Conservation (phyloP, 2,888 invertebrate genomes). For the Sinhomidia bicolor region DNA sequence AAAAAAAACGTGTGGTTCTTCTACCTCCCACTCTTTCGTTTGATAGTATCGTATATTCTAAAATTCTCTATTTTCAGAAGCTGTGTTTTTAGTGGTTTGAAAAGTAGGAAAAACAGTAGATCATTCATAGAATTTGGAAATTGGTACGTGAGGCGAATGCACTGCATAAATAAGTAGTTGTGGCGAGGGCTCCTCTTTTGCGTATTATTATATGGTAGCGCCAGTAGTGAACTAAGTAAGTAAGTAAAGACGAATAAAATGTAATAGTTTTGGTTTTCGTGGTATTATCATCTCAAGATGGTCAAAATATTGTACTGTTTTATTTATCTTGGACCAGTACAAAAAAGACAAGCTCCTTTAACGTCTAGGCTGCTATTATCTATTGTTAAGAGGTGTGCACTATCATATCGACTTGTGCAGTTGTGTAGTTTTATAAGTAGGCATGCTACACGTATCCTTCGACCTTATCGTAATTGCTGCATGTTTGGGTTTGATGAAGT, state of each 20-base stretch:
- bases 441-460: too few relatives aligned
- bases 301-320: slow-evolving; percentile 42
- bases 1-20: neutral
- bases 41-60: neutral
- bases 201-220: too few relatives aligned
- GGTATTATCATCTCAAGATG: slow-evolving; percentile 49
- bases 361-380: neutral
- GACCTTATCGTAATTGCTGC: slow-evolving; percentile 20
- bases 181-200: slow-evolving; percentile 4
- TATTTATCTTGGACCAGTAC: neutral
- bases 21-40: neutral
- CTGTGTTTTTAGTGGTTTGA: neutral
- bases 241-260: slow-evolving; percentile 52
- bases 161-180: slow-evolving; percentile 56
- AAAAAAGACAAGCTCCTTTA: neutral
- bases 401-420: neutral
- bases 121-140: slow-evolving; percentile 60
- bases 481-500: slow-evolving; percentile 55
- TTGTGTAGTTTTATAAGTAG: too few relatives aligned
- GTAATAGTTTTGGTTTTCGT: slow-evolving; percentile 47
- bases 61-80: neutral
- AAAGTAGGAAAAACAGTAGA: slow-evolving; percentile 50
- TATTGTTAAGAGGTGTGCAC: neutral
- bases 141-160: slow-evolving; percentile 55
- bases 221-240: slow-evolving; percentile 29